Base-by-base conservation (phyloP, 2,888 invertebrate genomes). In the Atherix ibis region DNA sequence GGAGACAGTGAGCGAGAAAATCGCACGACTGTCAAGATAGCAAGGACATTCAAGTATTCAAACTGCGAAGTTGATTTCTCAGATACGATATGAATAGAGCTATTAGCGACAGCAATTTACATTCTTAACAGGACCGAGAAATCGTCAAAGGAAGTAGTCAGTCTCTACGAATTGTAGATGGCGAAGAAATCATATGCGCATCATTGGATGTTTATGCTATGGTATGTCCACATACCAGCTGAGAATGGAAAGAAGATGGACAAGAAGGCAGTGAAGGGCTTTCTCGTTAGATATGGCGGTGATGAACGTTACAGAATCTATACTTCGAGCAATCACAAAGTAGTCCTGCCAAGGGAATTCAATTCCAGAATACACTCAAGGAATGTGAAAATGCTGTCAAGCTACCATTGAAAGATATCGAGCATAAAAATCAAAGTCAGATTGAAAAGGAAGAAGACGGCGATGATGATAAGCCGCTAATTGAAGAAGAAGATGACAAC, bases 211-310 rank as follows among this genome's bases (percentile, higher is more conserved):
- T 27, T 27, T 13, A n/a, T 2, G 27, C 2, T 27, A 27, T 13
- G 27, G n/a, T n/a, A n/a, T n/a, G 27, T 27, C 12, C 27, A 27
- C 6, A 10, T 10, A 27, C 12, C 27, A 27, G 12, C 27, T 27
- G 27, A 27, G 12, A 27, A 27, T n/a, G 13, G 27, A 27, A 27
- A n/a, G 27, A 27, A 27, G 27, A 27, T 27, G 27, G 27, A 27
- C 27, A 27, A 27, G 12, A 27, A 27, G 12, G 27, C 27, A 10
- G 6, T 27, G 27, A 2, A 27, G 12, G 2, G 27, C 6, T 27
- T 27, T 2, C 2, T 27, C 27, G 2, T 27, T 6, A 2, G 27
- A 22, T 27, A 27, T n/a, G n/a, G 13, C n/a, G 27, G 27, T 10
- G 27, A 27, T 27, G n/a, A 27, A n/a, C 22, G 10, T 22, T 22